Conservation (phyloP, 1,140 invertebrate species). For the Dendrolimus kikuchii region DNA sequence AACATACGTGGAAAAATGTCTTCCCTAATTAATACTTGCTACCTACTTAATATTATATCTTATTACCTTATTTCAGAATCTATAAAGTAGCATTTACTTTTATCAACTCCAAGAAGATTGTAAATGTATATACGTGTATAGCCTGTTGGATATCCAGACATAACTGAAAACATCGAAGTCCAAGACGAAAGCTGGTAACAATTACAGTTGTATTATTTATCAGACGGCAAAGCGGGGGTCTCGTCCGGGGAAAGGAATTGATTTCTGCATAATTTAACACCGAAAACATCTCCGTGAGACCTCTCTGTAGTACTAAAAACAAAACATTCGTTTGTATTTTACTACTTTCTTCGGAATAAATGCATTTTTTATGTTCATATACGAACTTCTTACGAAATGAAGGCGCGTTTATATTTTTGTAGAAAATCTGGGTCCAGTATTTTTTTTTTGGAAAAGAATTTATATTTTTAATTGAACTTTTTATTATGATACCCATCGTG, state of each 20-base stretch:
- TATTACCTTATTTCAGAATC: no score
- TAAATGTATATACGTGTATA: no score
- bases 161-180: conserved; percentile 7
- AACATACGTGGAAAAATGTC: no score
- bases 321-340: conserved; percentile 67
- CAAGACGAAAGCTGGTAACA: conserved; percentile 40
- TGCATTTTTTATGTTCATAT: conserved; percentile 52
- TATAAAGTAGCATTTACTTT: no score
- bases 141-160: no score
- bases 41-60: no score
- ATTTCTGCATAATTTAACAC: conserved; percentile 68
- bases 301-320: conserved; percentile 57
- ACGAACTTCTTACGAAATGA: conserved; percentile 14
- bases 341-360: conserved; percentile 53
- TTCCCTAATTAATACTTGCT: no score
- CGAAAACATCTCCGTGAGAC: conserved; percentile 58
- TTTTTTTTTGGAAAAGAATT: background rate
- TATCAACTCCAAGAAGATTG: no score
- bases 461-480: conserved; percentile 18
- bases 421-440: no score
- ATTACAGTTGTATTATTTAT: conserved; percentile 69
- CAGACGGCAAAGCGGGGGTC: conserved; percentile 34
- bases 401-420: conserved; percentile 7
- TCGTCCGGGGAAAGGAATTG: conserved; percentile 62
- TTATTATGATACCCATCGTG: conserved; percentile 10